Percentiles rank a stretch among this genome's conserved stretches.
phyloP scores from a whole-genome alignment of 2,113 vertebrate genomes.

The Sclerurus mexicanus region DNA sequence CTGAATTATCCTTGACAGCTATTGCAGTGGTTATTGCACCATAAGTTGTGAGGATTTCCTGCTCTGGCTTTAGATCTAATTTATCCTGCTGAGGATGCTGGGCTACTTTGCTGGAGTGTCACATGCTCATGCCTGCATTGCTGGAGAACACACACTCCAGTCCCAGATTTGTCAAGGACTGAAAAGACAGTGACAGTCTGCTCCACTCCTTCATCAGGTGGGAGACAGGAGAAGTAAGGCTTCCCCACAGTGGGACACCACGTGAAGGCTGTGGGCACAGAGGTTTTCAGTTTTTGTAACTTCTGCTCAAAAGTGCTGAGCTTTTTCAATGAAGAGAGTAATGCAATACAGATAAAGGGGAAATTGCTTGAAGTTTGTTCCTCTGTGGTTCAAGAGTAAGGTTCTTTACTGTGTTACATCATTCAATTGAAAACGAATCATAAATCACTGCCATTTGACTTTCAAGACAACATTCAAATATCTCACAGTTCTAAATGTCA shows the following conservation, averaged over 20 bases:
- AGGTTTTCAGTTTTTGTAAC: neutral
- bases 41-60: neutral
- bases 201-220: rapidly evolving
- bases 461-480: neutral
- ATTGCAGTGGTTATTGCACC: neutral
- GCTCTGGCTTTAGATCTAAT: neutral
- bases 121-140: neutral
- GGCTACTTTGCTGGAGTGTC: neutral
- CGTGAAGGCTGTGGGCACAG: neutral
- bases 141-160: rapidly evolving
- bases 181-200: neutral
- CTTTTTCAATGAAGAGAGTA: neutral
- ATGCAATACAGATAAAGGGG: neutral
- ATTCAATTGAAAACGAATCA: neutral
- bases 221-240: neutral
- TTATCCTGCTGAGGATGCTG: neutral
- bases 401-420: neutral
- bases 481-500: neutral
- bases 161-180: neutral
- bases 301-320: neutral
- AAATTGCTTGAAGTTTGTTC: neutral
- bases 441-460: neutral
- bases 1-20: neutral
- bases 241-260: neutral
- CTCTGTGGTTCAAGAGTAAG: neutral